Percentiles rank a stretch among this genome's conserved stretches.
phyloP scores from a whole-genome alignment of 2,113 vertebrate genomes.

The Tenrec ecaudatus region DNA sequence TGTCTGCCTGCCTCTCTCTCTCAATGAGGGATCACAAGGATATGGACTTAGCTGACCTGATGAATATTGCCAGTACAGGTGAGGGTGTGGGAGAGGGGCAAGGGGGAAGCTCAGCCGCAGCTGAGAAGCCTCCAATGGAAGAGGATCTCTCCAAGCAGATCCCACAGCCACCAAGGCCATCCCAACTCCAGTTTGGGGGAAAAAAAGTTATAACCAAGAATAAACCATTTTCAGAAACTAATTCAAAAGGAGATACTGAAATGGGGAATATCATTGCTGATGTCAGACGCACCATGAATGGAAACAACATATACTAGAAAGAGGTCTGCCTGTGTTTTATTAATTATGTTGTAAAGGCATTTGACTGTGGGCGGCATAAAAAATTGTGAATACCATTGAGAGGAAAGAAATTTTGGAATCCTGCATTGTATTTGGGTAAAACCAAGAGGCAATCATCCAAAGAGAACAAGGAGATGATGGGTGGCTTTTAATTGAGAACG shows the following conservation, averaged over 20 bases:
- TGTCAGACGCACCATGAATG: not conserved
- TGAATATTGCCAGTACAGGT: not conserved
- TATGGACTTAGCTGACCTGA: not conserved
- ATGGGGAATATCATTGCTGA: not conserved
- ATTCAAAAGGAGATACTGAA: not conserved
- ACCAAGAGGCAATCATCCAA: not conserved
- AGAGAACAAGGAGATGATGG: not conserved
- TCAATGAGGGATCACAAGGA: not conserved
- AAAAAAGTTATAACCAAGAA: not conserved
- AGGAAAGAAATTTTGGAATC: not conserved
- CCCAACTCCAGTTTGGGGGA: not conserved
- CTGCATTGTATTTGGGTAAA: not conserved
- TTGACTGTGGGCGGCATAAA: not conserved
- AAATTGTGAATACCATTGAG: not conserved
- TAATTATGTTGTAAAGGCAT: not conserved
- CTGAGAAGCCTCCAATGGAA: not conserved
- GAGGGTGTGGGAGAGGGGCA: not conserved
- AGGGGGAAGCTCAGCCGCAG: not conserved
- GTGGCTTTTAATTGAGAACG: not conserved
- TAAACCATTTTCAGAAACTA: not conserved
- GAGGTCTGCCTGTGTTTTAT: not conserved
- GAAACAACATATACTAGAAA: not conserved
- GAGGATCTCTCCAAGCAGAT: not conserved
- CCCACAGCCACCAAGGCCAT: not conserved
- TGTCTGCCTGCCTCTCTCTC: not conserved